phyloP scores from a whole-genome alignment of 2,888 invertebrate species.

The Aelia acuminata region DNA sequence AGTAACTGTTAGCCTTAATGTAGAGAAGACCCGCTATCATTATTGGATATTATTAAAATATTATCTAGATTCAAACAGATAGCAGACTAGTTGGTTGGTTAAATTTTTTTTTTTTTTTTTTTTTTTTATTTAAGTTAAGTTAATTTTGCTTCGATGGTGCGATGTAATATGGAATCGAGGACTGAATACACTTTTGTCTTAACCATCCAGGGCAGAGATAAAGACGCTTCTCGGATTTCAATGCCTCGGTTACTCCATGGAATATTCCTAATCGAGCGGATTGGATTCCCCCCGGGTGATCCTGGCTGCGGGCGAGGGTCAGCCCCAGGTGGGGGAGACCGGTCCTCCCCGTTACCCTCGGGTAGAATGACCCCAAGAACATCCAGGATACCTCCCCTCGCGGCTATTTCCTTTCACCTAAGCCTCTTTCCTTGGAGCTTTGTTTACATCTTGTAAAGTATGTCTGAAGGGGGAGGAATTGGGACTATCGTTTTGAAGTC shows the following conservation, averaged over 20 bases:
- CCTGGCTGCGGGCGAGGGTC: not conserved
- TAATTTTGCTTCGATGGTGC: too few species aligned
- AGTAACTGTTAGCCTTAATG: too few species aligned
- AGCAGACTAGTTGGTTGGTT: too few species aligned
- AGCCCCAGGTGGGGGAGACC: slow-evolving; percentile 1
- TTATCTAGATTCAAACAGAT: too few species aligned
- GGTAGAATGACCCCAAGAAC: slow-evolving; percentile 18
- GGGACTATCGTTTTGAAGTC: not conserved
- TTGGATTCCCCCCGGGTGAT: not conserved
- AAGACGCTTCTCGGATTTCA: not conserved
- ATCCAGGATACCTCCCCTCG: not conserved
- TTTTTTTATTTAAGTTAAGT: too few species aligned
- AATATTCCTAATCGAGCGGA: not conserved
- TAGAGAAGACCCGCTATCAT: too few species aligned
- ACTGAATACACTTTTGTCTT: too few species aligned
- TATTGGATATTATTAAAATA: too few species aligned
- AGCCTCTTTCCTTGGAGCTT: not conserved
- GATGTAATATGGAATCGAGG: too few species aligned
- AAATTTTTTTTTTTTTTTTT: too few species aligned
- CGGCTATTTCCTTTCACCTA: slow-evolving; percentile 1
- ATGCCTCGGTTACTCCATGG: not conserved
- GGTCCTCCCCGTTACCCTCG: slow-evolving; percentile 20
- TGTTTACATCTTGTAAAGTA: not conserved
- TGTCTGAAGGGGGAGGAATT: not conserved
- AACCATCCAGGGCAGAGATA: too few species aligned